Conservation (phyloP, 2,113 vertebrate species). For the Bujurquina vittata region DNA sequence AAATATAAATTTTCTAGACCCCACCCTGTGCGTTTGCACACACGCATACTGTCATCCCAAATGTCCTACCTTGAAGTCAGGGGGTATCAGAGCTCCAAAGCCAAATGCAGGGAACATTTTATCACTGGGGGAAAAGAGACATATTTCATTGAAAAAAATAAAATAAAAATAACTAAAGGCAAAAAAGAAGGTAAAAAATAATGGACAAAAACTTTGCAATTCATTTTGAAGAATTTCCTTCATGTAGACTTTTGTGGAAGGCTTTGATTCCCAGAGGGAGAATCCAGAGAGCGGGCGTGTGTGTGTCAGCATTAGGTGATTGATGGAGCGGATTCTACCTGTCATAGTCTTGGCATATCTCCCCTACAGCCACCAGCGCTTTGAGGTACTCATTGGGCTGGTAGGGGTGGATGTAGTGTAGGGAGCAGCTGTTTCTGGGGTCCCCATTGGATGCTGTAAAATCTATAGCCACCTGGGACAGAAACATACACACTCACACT, state of each 20-base stretch:
- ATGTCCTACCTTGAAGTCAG: conserved; percentile 92
- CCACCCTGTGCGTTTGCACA: background rate
- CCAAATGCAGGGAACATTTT: conserved; percentile 99
- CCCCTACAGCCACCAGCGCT: conserved; percentile 95
- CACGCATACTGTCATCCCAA: background rate
- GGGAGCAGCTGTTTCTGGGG: conserved; percentile 97
- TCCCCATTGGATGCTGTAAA: conserved; percentile 98
- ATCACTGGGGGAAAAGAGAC: conserved; percentile 84
- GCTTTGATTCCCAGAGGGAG: background rate
- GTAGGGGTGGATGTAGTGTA: conserved; percentile 99
- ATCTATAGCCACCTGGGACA: conserved; percentile 95
- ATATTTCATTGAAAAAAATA: background rate
- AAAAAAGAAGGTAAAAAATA: conserved; percentile 12
- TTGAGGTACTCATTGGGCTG: conserved; percentile 99
- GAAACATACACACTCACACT: conserved; percentile 18
- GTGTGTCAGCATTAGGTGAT: conserved; percentile 28
- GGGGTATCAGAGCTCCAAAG: conserved; percentile 97
- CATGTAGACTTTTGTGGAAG: background rate
- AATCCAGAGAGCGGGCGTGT: background rate
- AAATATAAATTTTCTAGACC: conserved; percentile 13
- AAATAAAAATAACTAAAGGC: background rate
- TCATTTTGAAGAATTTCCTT: background rate
- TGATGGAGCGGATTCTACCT: conserved; percentile 81
- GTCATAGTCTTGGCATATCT: conserved; percentile 99
- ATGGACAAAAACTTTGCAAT: background rate